Evolutionary conservation across 2,888 invertebrate species (phyloP), one percentile per base, ranked within the genome.

Genomic region (Drosophila robusta): DNA sequence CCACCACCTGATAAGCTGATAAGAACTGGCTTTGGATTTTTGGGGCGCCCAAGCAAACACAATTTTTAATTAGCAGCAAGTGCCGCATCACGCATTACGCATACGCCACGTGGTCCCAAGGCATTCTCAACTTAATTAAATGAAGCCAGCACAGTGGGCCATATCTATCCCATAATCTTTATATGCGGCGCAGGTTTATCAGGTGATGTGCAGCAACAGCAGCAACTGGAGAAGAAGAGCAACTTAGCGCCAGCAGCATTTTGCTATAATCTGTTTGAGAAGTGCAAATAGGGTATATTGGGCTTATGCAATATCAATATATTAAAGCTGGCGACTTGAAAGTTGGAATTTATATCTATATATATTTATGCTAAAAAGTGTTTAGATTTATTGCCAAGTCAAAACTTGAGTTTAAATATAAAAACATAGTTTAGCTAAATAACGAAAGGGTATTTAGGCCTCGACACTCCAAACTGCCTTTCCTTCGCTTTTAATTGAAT

Each of bases 31-130:
- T 47, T 58, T 63, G 32, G 50, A 66, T 58, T 77, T 61, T 18
- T 29, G 12, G 34, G n/a, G 22, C 16, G 34, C 32, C 36, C 22
- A 50, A 29, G 14, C 39, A 14, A 38, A 39, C 36, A 64, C 22
- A 39, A 51, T 12, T 46, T 58, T 69, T 56, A 58, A 84, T 67
- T 69, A 62, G 26, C 52, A 51, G 32, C 51, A 32, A 14, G 65
- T 54, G 50, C 18, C 50, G 52, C 51, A 56, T 63, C 63, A 54
- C 60, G 80, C 60, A 81, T 62, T 74, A 64, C 56, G 74, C 57
- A 87, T 63, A 78, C 70, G 75, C 78, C 75, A 55, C 72, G 69
- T 87, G 75, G 50, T 7, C 26, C 9, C 29, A 34, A 73, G 50
- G 65, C 63, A 61, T 63, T 82, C 32, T 11, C 52, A 82, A 63